Base-by-base conservation (phyloP, 2,797 vertebrate genomes). In the Emys orbicularis region DNA sequence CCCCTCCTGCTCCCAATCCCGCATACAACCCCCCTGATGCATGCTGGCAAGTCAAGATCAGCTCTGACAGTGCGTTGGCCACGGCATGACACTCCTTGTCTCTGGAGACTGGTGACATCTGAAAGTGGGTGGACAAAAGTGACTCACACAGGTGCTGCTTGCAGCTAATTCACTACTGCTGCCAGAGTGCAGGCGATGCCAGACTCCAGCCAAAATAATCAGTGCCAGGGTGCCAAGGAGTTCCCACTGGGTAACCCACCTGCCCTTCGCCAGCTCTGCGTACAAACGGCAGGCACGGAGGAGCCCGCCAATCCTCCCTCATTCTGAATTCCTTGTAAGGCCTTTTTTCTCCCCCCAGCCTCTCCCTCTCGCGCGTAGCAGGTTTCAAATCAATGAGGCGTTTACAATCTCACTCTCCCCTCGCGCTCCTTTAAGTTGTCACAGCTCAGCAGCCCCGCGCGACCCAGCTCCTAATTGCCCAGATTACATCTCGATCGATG, bases 351-450 rank as follows among this genome's bases (percentile, higher is more conserved):
- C 25, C 41, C 87, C 86, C 54, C 96, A 92, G 77, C 79, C 94
- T 96, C 72, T 25, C 88, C 54, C 80, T 21, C 47, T 96, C 27
- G 90, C 85, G 61, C 95, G 92, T 87, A 93, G 90, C 95, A 95
- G 96, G n/a, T 94, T 89, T 84, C 47, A 87, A 96, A 94, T 82
- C 87, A 87, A 1, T 93, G 94, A 97, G 54, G 65, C 91, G 82
- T 95, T 91, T 97, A 93, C 77, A 88, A 90, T 97, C 96, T 97
- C 86, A 23, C 21, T 89, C 91, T 94, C 92, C 92, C 89, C 94
- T 96, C 83, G 50, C 21, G 87, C 0, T 34, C 87, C 82, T 95
- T 88, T 89, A 61, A 2, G 1, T 52, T 96, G 93, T 91, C 94
- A 76, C 61, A 74, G 56, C 27, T 92, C 59, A 88, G 91, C 49